Evolutionary conservation across 2,797 vertebrate species (phyloP), one percentile per base, ranked within the genome.

Genomic region (Fratercula arctica): DNA sequence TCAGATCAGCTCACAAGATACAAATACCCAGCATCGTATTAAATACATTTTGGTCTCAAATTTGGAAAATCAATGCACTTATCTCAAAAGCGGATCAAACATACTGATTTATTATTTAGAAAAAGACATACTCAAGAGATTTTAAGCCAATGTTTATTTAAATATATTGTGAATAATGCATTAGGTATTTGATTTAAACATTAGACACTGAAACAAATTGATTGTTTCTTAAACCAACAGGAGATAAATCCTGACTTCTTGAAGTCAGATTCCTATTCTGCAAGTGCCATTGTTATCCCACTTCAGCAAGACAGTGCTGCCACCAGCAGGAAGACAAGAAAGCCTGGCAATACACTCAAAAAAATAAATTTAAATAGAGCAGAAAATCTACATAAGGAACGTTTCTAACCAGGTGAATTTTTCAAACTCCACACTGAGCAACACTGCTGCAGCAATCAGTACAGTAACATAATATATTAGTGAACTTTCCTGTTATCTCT

Each of bases 291-390:
- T 90, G 77, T 79, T 86, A 88, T 75, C 43, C 29, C 51, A 35
- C 46, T 93, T 97, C 56, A 90, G 87, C 79, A 94, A 79, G 94
- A 56, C 90, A 89, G 76, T 96, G 94, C 95, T 97, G 96, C 97
- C 97, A 97, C 96, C 97, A 97, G 28, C 93, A 97, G 96, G 96
- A 96, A 92, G 61, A 79, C 35, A 60, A 85, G 84, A 94, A 85
- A 90, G 69, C 54, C 67, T 70, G 78, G 57, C n/a, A 79, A 57
- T 29, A 73, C 37, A 51, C 16, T 50, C 77, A 45, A 90, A 93
- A 78, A 35, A 83, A 24, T 33, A 19, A 31, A 8, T 41, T 39
- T 57, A 85, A 95, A 94, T 15, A 54, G 45, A 93, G 43, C 45
- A 78, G 61, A 73, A 83, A 86, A 85, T 63, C 51, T 78, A 41